phyloP scores from a whole-genome alignment of 2,113 vertebrate species.

The Xiphophorus hellerii region DNA sequence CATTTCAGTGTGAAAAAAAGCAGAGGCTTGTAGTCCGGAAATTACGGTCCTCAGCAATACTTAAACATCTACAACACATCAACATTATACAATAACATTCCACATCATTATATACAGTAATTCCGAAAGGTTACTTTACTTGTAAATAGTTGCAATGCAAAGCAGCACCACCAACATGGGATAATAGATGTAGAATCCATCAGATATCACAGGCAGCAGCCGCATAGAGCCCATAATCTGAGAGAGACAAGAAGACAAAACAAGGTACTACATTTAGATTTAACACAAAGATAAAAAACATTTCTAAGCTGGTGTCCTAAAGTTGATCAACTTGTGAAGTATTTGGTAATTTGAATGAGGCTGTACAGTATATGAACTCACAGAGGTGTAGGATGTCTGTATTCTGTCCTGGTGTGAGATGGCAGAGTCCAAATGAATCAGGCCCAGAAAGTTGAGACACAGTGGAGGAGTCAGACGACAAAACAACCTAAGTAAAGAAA shows the following conservation, averaged over 20 bases:
- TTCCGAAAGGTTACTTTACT: conserved; percentile 72
- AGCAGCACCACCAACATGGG: conserved; percentile 94
- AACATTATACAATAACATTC: background rate
- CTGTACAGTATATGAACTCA: conserved; percentile 73
- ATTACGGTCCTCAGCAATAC: background rate
- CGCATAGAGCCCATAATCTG: conserved; percentile 97
- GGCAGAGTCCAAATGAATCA: conserved; percentile 94
- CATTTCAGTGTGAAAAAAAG: no score
- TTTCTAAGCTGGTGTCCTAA: background rate
- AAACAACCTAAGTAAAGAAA: conserved; percentile 84
- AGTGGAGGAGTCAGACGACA: conserved; percentile 94
- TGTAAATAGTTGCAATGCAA: conserved; percentile 93
- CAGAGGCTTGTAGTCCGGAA: no score
- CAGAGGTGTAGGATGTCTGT: conserved; percentile 92
- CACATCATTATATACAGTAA: background rate
- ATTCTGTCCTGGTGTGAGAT: conserved; percentile 87
- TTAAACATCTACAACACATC: background rate
- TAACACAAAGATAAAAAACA: background rate
- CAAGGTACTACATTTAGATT: background rate
- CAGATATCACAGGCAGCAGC: conserved; percentile 91
- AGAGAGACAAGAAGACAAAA: conserved; percentile 18
- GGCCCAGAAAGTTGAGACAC: conserved; percentile 94
- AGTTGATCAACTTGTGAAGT: background rate
- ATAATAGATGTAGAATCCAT: conserved; percentile 97
- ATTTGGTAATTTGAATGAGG: background rate